Conservation (phyloP, 2,888 invertebrate genomes). For the Nemurella pictetii region DNA sequence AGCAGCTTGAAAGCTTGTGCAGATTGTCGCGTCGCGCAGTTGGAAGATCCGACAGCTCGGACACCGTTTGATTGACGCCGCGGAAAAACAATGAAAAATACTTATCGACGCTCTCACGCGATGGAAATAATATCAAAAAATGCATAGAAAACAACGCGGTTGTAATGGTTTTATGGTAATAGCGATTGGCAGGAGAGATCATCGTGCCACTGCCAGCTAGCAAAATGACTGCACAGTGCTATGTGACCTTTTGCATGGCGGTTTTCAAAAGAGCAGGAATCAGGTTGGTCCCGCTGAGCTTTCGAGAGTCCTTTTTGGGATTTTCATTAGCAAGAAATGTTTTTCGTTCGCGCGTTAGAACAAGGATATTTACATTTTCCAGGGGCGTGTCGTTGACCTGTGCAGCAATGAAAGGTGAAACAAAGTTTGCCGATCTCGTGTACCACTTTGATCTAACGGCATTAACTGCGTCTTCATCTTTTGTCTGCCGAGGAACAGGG, state of each 20-base stretch:
- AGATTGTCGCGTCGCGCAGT: not conserved
- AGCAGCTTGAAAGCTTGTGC: not conserved
- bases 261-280: not conserved
- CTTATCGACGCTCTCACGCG: not conserved
- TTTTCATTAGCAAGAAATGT: not conserved
- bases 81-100: not conserved
- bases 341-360: not conserved
- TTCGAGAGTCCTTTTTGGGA: not conserved
- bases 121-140: not conserved
- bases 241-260: not conserved
- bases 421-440: not conserved
- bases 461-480: slow-evolving; percentile 3
- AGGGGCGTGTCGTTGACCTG: not conserved
- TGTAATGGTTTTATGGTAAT: not conserved
- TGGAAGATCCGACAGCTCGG: not conserved
- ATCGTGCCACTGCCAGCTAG: not conserved
- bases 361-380: not conserved
- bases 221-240: not conserved
- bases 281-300: not conserved
- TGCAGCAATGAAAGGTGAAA: not conserved
- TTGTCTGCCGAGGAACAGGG: not conserved
- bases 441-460: slow-evolving; percentile 2
- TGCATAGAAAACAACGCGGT: not conserved
- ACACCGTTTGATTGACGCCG: not conserved
- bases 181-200: not conserved